These are phyloP conservation scores for Melanophora roralis DNA, from an alignment of 2,888 invertebrate species.

Conservation along the genomic window DNA sequence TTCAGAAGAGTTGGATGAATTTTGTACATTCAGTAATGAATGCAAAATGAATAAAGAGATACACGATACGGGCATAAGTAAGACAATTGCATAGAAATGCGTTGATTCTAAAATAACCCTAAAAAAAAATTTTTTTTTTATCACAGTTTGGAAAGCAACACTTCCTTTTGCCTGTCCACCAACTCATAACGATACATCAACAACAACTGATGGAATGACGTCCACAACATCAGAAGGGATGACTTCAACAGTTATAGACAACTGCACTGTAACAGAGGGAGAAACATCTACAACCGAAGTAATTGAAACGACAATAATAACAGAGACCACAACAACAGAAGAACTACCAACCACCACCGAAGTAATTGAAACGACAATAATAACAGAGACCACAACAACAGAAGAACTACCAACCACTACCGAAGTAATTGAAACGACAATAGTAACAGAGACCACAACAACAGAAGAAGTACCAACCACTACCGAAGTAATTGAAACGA, in stretches of 20 bases:
- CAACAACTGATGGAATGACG: not conserved
- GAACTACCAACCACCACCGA: not conserved
- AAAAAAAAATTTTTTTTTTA: not conserved
- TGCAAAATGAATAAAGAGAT: constrained; percentile 38
- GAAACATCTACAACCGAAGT: not conserved
- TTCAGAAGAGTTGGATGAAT: not conserved
- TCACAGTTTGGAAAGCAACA: constrained; percentile 20
- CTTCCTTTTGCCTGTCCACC: constrained; percentile 29
- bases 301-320: not conserved
- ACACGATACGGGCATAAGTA: constrained; percentile 13
- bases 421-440: not conserved
- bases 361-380: not conserved
- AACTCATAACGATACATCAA: not conserved
- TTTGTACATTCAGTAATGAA: constrained; percentile 39
- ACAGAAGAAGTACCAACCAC: not conserved
- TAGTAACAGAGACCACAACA: not conserved
- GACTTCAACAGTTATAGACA: no score
- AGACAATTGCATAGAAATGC: not conserved
- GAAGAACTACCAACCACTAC: no score
- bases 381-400: not conserved
- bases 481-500: not conserved
- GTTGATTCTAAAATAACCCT: not conserved
- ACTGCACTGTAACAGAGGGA: no score
- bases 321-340: not conserved
- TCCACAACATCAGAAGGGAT: no score